Evolutionary conservation across 2,888 invertebrate species (phyloP), one percentile per base, ranked within the genome.

Genomic region (Xestia c-nigrum): DNA sequence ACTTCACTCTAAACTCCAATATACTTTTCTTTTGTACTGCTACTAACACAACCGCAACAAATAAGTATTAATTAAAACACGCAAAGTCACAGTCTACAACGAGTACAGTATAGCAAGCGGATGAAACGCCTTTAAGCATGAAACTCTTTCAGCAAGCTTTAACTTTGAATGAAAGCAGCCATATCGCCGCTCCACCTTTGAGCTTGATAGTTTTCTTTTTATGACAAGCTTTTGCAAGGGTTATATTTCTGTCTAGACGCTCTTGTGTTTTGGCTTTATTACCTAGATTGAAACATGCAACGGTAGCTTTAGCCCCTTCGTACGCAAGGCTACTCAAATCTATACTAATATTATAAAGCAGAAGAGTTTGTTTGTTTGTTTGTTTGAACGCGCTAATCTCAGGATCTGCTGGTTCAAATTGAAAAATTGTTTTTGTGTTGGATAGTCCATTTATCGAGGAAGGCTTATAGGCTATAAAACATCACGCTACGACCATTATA

Each of bases 71-170:
- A 74, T 84, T 72, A 75, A 78, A 83, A 73, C 19, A 40, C 24
- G 52, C 46, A 61, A 73, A 52, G 24, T 52, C 24, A 21, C 14
- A 64, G 50, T 52, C 66, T 46, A 71, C 64, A 78, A 70, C 74
- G 74, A 63, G 7, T 71, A 57, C 38, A 61, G 43, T 24, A n/a
- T 6, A 19, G 61, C 40, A 6, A 68, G 81, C 85, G 89, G 87
- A 82, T 74, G 78, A 67, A 5, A 19, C 73, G 85, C 59, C 19
- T 84, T 84, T 87, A 86, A 57, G 83, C 87, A 79, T 89, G 86
- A 87, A 89, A 88, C 80, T 83, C 85, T 84, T 87, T 87, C 76
- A 87, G 74, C 61, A 68, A 76, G 82, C 76, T 50, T 80, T 63
- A 71, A 71, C 61, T 65, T 72, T 47, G 24, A 74, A 67, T 73